Evolutionary conservation across 2,888 invertebrate species (phyloP).

Genomic region (Ornithoptera priamus): DNA sequence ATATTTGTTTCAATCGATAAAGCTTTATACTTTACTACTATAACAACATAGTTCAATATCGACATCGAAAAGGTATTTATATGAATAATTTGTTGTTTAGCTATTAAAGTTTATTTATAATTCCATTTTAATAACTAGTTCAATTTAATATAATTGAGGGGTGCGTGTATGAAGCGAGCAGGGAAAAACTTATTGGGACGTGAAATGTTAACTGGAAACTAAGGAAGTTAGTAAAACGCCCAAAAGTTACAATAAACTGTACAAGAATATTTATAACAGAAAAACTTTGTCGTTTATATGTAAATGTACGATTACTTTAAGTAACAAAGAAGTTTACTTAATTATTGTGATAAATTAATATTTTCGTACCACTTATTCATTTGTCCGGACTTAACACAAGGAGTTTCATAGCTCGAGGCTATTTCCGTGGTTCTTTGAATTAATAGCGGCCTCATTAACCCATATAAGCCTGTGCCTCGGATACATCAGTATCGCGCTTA

Average conservation of each 20-base stretch:
- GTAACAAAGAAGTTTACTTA: background rate
- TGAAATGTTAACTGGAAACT: slow-evolving; percentile 25
- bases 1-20: too few relatives aligned
- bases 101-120: too few relatives aligned
- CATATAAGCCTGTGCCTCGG: slow-evolving; percentile 54
- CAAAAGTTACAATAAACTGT: too few relatives aligned
- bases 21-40: too few relatives aligned
- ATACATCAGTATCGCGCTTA: slow-evolving; percentile 67
- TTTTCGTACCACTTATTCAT: slow-evolving; percentile 6
- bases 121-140: too few relatives aligned
- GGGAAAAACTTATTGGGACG: slow-evolving; percentile 22
- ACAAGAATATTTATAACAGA: too few relatives aligned
- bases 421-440: slow-evolving; percentile 66
- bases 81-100: too few relatives aligned
- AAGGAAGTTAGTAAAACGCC: slow-evolving; percentile 14
- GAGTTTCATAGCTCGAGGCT: slow-evolving; percentile 41
- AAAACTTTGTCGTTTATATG: too few relatives aligned
- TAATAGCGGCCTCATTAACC: slow-evolving; percentile 74
- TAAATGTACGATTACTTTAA: background rate
- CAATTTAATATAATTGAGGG: background rate
- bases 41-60: too few relatives aligned
- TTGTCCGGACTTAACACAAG: slow-evolving; percentile 15
- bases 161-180: background rate
- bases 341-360: slow-evolving; percentile 2
- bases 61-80: too few relatives aligned